Evolutionary conservation across 92 coral and sea anemone species (phyloP).

Genomic region (Zoanthus sansibaricus): DNA sequence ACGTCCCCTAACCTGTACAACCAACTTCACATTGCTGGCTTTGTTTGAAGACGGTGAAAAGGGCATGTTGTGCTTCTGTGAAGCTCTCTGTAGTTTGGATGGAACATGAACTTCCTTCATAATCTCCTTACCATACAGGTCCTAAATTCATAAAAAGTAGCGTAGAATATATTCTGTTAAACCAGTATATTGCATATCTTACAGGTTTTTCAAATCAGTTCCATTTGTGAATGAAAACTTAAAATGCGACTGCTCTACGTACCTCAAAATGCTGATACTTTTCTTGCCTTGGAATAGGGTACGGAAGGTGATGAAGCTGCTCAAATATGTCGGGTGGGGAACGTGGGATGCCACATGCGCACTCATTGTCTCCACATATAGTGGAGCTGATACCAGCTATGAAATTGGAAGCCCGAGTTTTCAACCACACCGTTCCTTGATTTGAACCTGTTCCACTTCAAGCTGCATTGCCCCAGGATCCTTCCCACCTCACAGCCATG

Average conservation of each 20-base stretch:
- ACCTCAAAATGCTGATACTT: conserved; percentile 50
- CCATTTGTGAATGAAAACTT: conserved; percentile 10
- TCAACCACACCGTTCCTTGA: too few relatives aligned
- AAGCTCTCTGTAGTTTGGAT: conserved; percentile 16
- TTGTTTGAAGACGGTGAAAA: conserved; percentile 35
- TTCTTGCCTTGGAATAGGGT: conserved; percentile 45
- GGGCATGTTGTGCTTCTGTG: conserved; percentile 42
- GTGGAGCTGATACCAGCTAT: too few relatives aligned
- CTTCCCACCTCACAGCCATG: too few relatives aligned
- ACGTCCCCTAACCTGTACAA: conserved; percentile 32
- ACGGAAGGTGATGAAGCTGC: conserved; percentile 49
- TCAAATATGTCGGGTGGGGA: conserved; percentile 38
- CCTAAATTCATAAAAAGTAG: not conserved
- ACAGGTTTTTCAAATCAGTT: not conserved
- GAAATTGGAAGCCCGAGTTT: too few relatives aligned
- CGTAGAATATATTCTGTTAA: conserved; percentile 1
- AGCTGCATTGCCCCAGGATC: too few relatives aligned
- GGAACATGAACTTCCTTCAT: conserved; percentile 6
- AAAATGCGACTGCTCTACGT: conserved; percentile 15
- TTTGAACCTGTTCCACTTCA: too few relatives aligned
- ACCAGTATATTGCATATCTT: not conserved
- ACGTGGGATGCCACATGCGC: conserved; percentile 42
- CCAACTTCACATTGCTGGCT: conserved; percentile 38
- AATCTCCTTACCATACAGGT: conserved; percentile 18
- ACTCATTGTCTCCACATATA: conserved; percentile 40